Percentiles rank a stretch among this genome's conserved stretches.
Evolutionary conservation across 2,113 vertebrate species (phyloP).

Genomic region (Sylvietta virens): DNA sequence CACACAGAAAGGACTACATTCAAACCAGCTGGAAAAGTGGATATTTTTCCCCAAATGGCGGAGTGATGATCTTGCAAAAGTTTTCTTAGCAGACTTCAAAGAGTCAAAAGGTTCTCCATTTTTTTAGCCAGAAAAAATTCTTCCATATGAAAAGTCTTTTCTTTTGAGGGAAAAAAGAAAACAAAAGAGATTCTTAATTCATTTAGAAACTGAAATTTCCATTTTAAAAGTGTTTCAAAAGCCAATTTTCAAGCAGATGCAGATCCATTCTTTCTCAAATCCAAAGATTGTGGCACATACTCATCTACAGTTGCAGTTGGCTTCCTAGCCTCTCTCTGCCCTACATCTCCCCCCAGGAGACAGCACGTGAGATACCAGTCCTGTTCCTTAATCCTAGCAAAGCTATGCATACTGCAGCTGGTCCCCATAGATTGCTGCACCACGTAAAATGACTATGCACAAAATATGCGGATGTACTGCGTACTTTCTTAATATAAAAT

Average conservation of each 20-base stretch:
- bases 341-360: background rate
- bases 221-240: conserved; percentile 27
- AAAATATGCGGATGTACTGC: background rate
- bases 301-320: background rate
- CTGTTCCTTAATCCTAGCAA: background rate
- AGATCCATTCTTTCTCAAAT: background rate
- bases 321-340: background rate
- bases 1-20: background rate
- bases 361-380: background rate
- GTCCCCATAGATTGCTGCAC: background rate
- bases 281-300: background rate
- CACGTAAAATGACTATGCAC: background rate
- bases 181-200: background rate
- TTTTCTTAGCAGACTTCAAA: background rate
- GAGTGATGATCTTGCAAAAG: conserved; percentile 3
- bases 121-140: background rate
- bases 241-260: conserved; percentile 9
- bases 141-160: background rate
- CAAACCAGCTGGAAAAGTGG: background rate
- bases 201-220: conserved; percentile 28
- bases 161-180: background rate
- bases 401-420: background rate
- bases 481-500: background rate
- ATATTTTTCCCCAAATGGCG: background rate
- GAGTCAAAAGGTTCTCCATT: background rate